phyloP scores from a whole-genome alignment of 1,140 invertebrate species.

The Pteromalus puparum region DNA sequence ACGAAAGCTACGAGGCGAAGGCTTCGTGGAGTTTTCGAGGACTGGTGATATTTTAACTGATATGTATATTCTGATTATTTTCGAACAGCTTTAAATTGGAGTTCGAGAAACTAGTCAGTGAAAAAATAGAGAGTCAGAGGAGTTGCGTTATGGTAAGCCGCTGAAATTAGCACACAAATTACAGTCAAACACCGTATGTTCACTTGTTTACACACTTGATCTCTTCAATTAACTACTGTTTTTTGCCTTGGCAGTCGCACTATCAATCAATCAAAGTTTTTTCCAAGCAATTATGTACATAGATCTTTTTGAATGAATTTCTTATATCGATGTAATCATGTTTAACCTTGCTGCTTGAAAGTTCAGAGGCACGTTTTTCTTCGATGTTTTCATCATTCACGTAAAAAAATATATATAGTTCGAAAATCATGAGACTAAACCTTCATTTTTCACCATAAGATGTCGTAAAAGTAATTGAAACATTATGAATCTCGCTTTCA shows the following conservation, averaged over 20 bases:
- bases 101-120: constrained; percentile 96
- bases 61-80: constrained; percentile 69
- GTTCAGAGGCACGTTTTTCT: constrained; percentile 44
- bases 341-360: constrained; percentile 37
- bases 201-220: constrained; percentile 17
- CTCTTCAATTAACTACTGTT: constrained; percentile 2
- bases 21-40: constrained; percentile 56
- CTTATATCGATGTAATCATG: constrained; percentile 23
- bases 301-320: constrained; percentile 25
- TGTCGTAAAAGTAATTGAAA: too few relatives aligned
- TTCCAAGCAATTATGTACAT: constrained; percentile 17
- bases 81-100: constrained; percentile 88
- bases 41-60: constrained; percentile 57
- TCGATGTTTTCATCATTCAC: constrained; percentile 43
- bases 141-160: constrained; percentile 97
- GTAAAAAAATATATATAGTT: constrained; percentile 32
- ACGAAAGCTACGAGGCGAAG: constrained; percentile 48
- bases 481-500: too few relatives aligned
- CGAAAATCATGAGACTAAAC: constrained; percentile 23
- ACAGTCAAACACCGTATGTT: constrained; percentile 44
- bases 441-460: not conserved
- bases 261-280: constrained; percentile 21
- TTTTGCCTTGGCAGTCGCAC: constrained; percentile 32
- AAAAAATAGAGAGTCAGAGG: constrained; percentile 98
- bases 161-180: constrained; percentile 54